A percentile compares a stretch with the other conserved stretches of the same genome.
phyloP scores from a whole-genome alignment of 2,888 invertebrate genomes.

The Bugula neritina region DNA sequence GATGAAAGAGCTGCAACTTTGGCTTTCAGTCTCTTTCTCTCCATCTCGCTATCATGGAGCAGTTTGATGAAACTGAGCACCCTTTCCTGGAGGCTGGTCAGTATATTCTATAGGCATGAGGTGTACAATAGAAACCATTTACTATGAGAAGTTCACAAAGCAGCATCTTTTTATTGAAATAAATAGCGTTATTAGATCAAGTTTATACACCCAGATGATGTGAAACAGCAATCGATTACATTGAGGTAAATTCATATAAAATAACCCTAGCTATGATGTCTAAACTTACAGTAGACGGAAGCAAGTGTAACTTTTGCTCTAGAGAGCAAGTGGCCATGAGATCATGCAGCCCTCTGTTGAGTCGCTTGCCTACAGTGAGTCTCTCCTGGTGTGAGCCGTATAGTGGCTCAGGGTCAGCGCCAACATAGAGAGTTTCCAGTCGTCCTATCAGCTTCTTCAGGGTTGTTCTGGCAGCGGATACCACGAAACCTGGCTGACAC shows the following conservation, averaged over 20 bases:
- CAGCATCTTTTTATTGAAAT: too few species aligned
- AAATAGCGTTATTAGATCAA: too few species aligned
- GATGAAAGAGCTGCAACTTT: conserved; percentile 37
- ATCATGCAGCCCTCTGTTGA: conserved; percentile 1
- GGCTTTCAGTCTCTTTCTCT: conserved; percentile 38
- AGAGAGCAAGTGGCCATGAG: neutral
- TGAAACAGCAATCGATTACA: too few species aligned
- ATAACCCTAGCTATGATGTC: too few species aligned
- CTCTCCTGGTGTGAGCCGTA: neutral
- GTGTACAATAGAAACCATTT: too few species aligned
- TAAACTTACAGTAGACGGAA: conserved; percentile 2
- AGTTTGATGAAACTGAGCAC: conserved; percentile 45
- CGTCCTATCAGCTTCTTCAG: conserved; percentile 39
- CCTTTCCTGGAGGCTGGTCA: conserved; percentile 41
- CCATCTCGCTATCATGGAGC: conserved; percentile 44
- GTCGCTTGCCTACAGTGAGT: neutral
- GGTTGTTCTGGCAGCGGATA: conserved; percentile 40
- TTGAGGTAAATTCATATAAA: too few species aligned
- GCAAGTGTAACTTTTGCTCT: neutral
- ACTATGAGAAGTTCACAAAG: too few species aligned
- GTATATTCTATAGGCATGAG: neutral
- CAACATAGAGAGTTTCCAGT: conserved; percentile 28
- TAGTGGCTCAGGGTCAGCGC: neutral
- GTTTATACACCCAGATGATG: too few species aligned
- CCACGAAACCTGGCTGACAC: conserved; percentile 32